Evolutionary conservation across 2,113 vertebrate genomes (phyloP).

Genomic region (Tetrax tetrax): DNA sequence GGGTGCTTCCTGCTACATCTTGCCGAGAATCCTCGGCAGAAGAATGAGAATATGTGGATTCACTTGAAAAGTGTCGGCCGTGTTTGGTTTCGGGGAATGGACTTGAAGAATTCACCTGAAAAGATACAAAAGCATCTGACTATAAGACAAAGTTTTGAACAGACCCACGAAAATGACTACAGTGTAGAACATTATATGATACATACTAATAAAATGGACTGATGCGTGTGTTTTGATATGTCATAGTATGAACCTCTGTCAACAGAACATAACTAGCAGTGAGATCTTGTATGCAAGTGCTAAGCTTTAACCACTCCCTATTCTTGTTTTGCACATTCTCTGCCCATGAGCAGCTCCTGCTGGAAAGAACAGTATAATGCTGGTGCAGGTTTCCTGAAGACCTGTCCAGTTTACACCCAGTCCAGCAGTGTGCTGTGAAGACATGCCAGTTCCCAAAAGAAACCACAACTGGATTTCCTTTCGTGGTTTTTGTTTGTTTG

Average conservation of each 20-base stretch:
- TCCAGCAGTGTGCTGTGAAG: not conserved
- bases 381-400: not conserved
- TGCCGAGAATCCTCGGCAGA: conserved; percentile 81
- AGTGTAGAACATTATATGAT: not conserved
- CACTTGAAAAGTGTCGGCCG: conserved; percentile 85
- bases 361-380: not conserved
- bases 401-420: not conserved
- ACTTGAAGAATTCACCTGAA: conserved; percentile 86
- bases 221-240: not conserved
- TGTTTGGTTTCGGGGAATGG: conserved; percentile 88
- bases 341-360: conserved; percentile 16
- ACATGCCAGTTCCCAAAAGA: not conserved
- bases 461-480: not conserved
- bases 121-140: not conserved
- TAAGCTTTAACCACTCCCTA: conserved; percentile 32
- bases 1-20: conserved; percentile 68
- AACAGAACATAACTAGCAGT: conserved; percentile 7
- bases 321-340: conserved; percentile 57
- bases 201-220: not conserved
- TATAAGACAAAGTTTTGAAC: not conserved
- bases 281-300: not conserved
- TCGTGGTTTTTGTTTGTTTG: not conserved
- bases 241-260: not conserved
- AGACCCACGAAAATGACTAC: not conserved
- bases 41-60: conserved; percentile 87